phyloP scores from a whole-genome alignment of 2,888 invertebrate genomes.

The Cerastoderma edule region DNA sequence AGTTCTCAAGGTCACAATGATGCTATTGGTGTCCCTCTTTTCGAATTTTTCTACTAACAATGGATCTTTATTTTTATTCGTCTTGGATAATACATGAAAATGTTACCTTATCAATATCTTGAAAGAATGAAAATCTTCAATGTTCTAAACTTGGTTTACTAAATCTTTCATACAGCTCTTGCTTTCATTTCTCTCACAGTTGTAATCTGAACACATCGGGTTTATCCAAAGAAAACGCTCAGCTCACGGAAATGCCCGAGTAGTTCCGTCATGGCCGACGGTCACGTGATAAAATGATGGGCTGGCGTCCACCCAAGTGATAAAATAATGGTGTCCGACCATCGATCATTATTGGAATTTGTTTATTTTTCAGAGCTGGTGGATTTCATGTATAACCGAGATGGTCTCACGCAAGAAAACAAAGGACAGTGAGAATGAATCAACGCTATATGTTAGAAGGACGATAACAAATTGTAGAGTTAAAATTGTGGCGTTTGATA shows the following conservation, averaged over 20 bases:
- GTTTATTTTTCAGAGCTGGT: neutral
- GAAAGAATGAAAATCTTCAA: no score
- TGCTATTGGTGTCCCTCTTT: neutral
- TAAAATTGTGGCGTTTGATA: neutral
- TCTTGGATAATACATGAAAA: no score
- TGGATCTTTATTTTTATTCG: neutral
- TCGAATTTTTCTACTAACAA: neutral
- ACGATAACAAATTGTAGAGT: neutral
- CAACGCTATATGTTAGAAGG: neutral
- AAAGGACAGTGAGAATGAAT: neutral
- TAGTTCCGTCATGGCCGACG: constrained; percentile 7
- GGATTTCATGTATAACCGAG: neutral
- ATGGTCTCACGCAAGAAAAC: neutral
- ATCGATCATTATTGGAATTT: constrained; percentile 1
- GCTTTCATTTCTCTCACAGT: neutral
- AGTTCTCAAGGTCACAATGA: neutral
- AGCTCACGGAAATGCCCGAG: neutral
- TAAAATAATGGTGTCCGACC: no score
- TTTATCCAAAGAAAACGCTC: constrained; percentile 4
- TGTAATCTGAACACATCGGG: neutral
- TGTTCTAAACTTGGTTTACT: no score
- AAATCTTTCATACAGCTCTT: no score
- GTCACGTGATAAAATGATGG: no score
- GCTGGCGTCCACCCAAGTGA: no score
- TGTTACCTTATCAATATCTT: no score